Conservation (phyloP, 1,140 invertebrate genomes). For the Nymphalis io region DNA sequence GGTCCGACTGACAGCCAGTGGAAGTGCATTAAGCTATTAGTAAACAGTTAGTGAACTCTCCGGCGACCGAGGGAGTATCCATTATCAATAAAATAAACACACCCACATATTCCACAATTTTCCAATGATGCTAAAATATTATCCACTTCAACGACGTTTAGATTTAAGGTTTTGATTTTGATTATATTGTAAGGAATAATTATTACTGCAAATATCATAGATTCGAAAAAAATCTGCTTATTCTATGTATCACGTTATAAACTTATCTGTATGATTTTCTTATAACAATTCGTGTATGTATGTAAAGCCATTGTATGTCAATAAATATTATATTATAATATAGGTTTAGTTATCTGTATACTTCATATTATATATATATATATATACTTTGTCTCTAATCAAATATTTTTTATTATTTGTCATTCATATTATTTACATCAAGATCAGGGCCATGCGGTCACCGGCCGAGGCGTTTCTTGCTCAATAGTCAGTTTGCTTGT, state of each 20-base stretch:
- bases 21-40: slow-evolving; percentile 73
- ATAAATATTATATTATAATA: too few species aligned
- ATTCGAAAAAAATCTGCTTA: too few species aligned
- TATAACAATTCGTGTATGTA: too few species aligned
- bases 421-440: slow-evolving; percentile 46
- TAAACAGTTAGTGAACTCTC: slow-evolving; percentile 56
- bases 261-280: too few species aligned
- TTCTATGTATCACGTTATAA: too few species aligned
- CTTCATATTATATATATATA: neutral
- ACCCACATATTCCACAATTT: neutral
- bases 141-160: neutral
- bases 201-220: too few species aligned
- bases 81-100: slow-evolving; percentile 11
- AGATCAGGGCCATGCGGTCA: slow-evolving; percentile 73
- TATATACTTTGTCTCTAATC: neutral
- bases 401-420: neutral
- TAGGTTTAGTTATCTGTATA: too few species aligned
- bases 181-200: too few species aligned
- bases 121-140: neutral
- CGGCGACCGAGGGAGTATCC: slow-evolving; percentile 24
- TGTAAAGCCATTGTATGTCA: too few species aligned
- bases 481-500: slow-evolving; percentile 48
- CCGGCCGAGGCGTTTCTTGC: slow-evolving; percentile 51
- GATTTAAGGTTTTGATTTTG: too few species aligned
- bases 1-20: slow-evolving; percentile 51